Base-by-base conservation (phyloP, 2,888 invertebrate species). In the Pharmacophagus antenor region DNA sequence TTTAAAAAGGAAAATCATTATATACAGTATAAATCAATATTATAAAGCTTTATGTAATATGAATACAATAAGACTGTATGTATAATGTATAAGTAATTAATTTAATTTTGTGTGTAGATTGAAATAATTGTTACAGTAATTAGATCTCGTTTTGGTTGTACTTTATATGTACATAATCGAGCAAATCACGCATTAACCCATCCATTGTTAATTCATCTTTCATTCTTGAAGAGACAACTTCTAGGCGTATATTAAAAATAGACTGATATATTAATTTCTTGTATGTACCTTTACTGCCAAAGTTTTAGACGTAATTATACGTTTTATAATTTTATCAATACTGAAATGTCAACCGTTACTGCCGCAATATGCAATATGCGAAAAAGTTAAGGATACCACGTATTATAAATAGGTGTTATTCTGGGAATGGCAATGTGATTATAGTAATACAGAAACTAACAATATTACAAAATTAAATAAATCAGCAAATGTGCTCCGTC, bases 81-180 rank as follows among this genome's bases (percentile, higher is more conserved):
- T 82, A 79, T 57, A 54, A 62, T 58, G 58, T 55, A 49, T 63
- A 61, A 61, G 61, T 65, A 67, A 63, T 66, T 73, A 17, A 70
- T 71, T 72, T 70, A 73, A 66, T 72, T n/a, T 74, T 71, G 72
- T 76, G n/a, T 76, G 67, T 77, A 79, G 69, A 72, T 69, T 71
- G 70, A 76, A 73, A 71, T 67, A 70, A 76, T 79, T 79, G 75
- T 79, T 80, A 76, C 62, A 72, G 67, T 75, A 73, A 79, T 71
- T 88, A 89, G 89, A 88, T 89, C 89, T 88, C 88, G 85, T 84
- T 84, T 73, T 77, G 72, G 71, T 71, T 74, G 73, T 76, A 70
- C 67, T 66, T 63, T 63, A 54, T 63, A 61, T 68, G 62, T 72
- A 65, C 66, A 68, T 68, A 65, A 65, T 66, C 71, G 66, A 68